Conservation (phyloP, 2,888 invertebrate species). For the Pristionchus arcanus region DNA sequence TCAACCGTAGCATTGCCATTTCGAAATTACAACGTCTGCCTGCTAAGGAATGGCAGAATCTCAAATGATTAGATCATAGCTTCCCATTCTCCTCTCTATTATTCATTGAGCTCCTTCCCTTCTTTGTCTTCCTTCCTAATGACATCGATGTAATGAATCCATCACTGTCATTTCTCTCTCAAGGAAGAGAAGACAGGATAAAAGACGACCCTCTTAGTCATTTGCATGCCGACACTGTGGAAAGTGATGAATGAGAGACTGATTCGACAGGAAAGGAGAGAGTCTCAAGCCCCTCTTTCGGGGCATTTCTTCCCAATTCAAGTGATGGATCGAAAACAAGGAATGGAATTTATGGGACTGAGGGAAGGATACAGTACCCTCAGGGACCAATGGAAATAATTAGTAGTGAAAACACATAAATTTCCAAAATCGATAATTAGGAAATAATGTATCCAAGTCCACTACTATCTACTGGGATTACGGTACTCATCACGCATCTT, state of each 20-base stretch:
- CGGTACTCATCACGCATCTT: neutral
- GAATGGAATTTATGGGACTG: neutral
- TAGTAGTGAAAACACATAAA: no score
- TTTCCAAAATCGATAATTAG: no score
- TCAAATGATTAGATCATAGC: neutral
- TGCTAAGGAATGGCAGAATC: neutral
- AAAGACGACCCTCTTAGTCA: slow-evolving; percentile 46
- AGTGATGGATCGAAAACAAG: slow-evolving; percentile 12
- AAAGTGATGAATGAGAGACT: slow-evolving; percentile 5
- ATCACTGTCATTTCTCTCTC: slow-evolving; percentile 11
- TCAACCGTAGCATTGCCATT: neutral
- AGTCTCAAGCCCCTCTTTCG: neutral
- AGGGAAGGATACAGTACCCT: neutral
- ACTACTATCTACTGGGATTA: neutral
- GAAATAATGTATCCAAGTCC: no score
- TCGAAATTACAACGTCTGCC: neutral
- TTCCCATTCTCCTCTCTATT: slow-evolving; percentile 1
- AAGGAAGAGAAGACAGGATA: neutral
- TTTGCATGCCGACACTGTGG: slow-evolving; percentile 11
- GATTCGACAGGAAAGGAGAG: slow-evolving; percentile 22
- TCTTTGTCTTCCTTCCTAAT: slow-evolving; percentile 21
- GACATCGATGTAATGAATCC: slow-evolving; percentile 25
- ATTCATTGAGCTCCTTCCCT: slow-evolving; percentile 13
- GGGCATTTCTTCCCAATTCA: neutral
- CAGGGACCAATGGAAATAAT: neutral